Evolutionary conservation across 2,888 invertebrate species (phyloP).

Genomic region (Rhaphigaster nebulosa): DNA sequence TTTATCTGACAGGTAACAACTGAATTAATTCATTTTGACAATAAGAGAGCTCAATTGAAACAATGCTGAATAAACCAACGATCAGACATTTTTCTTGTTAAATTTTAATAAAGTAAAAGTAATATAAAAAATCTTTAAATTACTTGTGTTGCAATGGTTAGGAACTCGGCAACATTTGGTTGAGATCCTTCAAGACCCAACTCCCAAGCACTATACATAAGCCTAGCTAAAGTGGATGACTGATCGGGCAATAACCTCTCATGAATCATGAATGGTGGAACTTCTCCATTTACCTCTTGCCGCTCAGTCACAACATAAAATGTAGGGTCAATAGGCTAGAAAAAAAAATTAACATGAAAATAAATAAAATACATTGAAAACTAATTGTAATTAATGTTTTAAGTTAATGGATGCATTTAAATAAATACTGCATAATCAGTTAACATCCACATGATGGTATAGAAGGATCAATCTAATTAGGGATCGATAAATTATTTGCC

Average conservation of each 20-base stretch:
- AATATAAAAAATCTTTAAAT: slow-evolving; percentile 50
- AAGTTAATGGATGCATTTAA: neutral
- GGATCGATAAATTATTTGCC: too few relatives aligned
- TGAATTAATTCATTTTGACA: too few relatives aligned
- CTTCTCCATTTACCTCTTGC: slow-evolving; percentile 49
- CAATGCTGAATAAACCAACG: too few relatives aligned
- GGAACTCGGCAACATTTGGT: slow-evolving; percentile 84
- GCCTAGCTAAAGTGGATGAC: slow-evolving; percentile 84
- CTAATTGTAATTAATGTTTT: neutral
- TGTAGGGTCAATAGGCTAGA: slow-evolving; percentile 58
- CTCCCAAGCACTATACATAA: slow-evolving; percentile 91
- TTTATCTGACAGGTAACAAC: too few relatives aligned
- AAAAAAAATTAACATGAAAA: slow-evolving; percentile 14
- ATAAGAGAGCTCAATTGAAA: too few relatives aligned
- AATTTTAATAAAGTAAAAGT: too few relatives aligned
- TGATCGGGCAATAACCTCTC: slow-evolving; percentile 78
- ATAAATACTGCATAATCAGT: too few relatives aligned
- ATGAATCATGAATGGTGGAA: slow-evolving; percentile 59
- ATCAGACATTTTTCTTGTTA: too few relatives aligned
- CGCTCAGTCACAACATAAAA: slow-evolving; percentile 59
- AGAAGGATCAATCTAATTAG: too few relatives aligned
- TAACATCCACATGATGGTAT: too few relatives aligned
- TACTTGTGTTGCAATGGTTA: slow-evolving; percentile 84
- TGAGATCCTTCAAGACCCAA: slow-evolving; percentile 87
- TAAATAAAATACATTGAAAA: neutral